These are phyloP conservation scores for Papilio polyxenes DNA, from an alignment of 1,140 invertebrate species.

Conservation along the genomic window DNA sequence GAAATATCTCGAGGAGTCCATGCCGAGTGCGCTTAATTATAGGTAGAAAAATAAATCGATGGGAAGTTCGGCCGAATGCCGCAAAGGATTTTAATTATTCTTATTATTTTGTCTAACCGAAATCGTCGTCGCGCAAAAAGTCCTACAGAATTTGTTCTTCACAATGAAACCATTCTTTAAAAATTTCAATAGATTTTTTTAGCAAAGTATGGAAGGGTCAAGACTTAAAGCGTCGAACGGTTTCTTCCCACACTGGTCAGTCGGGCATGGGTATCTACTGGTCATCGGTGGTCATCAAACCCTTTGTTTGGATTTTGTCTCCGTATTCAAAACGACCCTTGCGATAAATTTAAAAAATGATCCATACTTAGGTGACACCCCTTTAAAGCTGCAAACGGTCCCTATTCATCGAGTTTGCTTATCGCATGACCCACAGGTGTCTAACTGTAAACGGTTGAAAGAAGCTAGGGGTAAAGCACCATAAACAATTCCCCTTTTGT, in stretches of 20 bases:
- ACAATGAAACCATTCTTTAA: constrained; percentile 61
- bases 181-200: constrained; percentile 63
- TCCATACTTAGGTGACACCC: constrained; percentile 63
- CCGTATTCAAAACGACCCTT: constrained; percentile 68
- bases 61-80: constrained; percentile 64
- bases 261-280: constrained; percentile 60
- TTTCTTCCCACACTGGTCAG: constrained; percentile 59
- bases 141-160: constrained; percentile 57
- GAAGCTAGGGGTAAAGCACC: constrained; percentile 36
- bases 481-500: constrained; percentile 36
- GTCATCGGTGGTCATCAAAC: constrained; percentile 75
- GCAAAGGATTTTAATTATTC: constrained; percentile 63
- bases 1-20: constrained; percentile 76
- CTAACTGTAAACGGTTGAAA: constrained; percentile 43
- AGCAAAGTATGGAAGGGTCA: constrained; percentile 65
- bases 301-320: constrained; percentile 69
- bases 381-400: constrained; percentile 63
- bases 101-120: constrained; percentile 71
- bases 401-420: constrained; percentile 53
- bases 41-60: constrained; percentile 78
- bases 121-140: constrained; percentile 68
- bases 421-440: constrained; percentile 53
- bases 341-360: constrained; percentile 63
- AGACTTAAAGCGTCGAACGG: constrained; percentile 65
- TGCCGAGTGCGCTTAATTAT: constrained; percentile 77